Percentiles rank a stretch among this genome's conserved stretches.
Evolutionary conservation across 2,888 invertebrate genomes (phyloP).

Genomic region (Meiosimyza platycephala): DNA sequence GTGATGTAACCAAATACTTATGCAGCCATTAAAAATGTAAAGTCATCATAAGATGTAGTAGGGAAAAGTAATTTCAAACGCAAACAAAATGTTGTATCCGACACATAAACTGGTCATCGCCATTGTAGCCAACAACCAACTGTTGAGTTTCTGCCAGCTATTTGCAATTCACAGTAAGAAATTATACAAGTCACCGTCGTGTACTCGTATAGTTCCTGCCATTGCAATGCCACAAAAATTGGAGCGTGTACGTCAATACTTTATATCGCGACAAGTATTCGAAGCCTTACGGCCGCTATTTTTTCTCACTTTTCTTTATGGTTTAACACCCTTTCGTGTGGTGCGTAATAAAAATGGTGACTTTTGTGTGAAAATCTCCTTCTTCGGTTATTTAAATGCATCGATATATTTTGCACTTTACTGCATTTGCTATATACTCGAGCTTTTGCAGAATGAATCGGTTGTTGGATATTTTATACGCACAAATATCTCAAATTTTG

Average conservation of each 20-base stretch:
- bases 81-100: too few species aligned
- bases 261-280: conserved; percentile 61
- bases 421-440: conserved; percentile 50
- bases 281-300: conserved; percentile 62
- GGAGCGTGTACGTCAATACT: conserved; percentile 57
- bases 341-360: conserved; percentile 55
- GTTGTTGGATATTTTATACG: conserved; percentile 63
- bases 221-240: conserved; percentile 48
- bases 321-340: conserved; percentile 63
- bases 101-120: too few species aligned
- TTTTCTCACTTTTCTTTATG: conserved; percentile 58
- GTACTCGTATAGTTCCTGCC: conserved; percentile 2
- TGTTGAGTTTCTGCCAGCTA: too few species aligned
- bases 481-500: conserved; percentile 61
- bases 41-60: too few species aligned
- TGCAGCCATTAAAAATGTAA: too few species aligned
- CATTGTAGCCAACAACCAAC: too few species aligned
- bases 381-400: conserved; percentile 50
- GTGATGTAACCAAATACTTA: too few species aligned
- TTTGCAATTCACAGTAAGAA: background rate
- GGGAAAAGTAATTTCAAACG: too few species aligned
- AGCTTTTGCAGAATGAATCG: conserved; percentile 58
- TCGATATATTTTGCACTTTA: conserved; percentile 47
- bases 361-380: conserved; percentile 52
- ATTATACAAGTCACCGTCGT: background rate